A percentile compares a stretch with the other conserved stretches of the same genome.
Evolutionary conservation across 1,140 invertebrate species (phyloP).

Genomic region (Harpegnathos saltator): DNA sequence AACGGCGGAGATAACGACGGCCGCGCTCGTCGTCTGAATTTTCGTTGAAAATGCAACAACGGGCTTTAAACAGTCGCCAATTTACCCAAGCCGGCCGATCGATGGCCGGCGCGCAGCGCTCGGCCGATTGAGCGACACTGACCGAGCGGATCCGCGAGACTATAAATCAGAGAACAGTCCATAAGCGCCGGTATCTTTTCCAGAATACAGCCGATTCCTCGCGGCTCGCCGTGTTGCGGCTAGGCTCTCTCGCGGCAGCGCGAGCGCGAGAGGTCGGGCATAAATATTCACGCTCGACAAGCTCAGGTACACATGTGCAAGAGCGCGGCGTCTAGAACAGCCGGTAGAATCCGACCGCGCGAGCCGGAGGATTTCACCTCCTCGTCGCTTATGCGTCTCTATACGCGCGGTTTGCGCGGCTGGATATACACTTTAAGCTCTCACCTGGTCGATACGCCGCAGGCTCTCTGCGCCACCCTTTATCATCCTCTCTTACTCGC

Average conservation of each 20-base stretch:
- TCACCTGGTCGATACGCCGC: conserved; percentile 29
- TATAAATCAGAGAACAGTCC: conserved; percentile 79
- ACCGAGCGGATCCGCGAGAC: conserved; percentile 29
- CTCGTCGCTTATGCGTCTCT: conserved; percentile 57
- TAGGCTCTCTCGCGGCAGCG: conserved; percentile 44
- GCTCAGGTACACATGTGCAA: conserved; percentile 73
- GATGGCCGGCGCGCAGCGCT: no score
- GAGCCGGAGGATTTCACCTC: conserved; percentile 61
- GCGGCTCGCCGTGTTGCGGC: conserved; percentile 37
- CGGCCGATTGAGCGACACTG: conserved; percentile 49
- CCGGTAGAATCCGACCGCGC: conserved; percentile 18
- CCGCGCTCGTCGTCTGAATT: no score
- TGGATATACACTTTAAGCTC: conserved; percentile 59
- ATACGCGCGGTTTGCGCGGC: conserved; percentile 5
- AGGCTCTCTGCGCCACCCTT: background rate
- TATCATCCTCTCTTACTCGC: conserved; percentile 5
- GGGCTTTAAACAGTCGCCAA: background rate
- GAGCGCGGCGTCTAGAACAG: conserved; percentile 29
- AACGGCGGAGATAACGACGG: no score
- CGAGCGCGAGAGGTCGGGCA: conserved; percentile 55
- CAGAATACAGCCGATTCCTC: conserved; percentile 78
- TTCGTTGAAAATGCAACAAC: background rate
- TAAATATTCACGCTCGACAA: conserved; percentile 72
- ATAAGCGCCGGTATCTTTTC: conserved; percentile 67
- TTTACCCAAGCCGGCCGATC: conserved; percentile 33